A percentile compares a stretch with the other conserved stretches of the same genome.
Evolutionary conservation across 1,140 invertebrate species (phyloP).

Genomic region (Pseudomyrmex gracilis): DNA sequence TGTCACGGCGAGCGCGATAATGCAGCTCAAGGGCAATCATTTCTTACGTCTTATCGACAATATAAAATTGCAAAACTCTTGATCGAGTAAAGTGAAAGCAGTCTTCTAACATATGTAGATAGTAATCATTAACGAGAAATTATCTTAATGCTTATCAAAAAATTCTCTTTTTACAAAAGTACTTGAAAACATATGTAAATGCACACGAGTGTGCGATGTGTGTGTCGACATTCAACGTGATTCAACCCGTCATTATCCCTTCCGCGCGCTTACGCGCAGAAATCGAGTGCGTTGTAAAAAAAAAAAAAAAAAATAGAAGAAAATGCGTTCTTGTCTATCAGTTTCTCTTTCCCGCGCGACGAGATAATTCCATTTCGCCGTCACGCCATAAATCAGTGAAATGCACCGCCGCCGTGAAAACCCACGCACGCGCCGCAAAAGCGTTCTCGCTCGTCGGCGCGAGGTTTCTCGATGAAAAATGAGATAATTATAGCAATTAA

Average conservation of each 20-base stretch:
- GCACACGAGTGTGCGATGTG: too few species aligned
- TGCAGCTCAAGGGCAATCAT: neutral
- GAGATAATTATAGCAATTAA: conserved; percentile 38
- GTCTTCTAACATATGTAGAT: too few species aligned
- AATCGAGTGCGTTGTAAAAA: conserved; percentile 9
- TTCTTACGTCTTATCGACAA: too few species aligned
- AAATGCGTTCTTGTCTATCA: conserved; percentile 27
- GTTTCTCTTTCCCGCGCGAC: conserved; percentile 37
- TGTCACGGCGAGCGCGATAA: neutral
- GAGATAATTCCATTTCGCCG: conserved; percentile 40
- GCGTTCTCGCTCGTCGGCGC: too few species aligned
- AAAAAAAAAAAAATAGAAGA: conserved; percentile 2
- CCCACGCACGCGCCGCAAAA: conserved; percentile 2
- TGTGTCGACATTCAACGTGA: neutral
- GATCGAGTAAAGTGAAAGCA: too few species aligned
- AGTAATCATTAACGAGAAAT: too few species aligned
- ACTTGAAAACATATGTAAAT: neutral
- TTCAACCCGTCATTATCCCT: neutral
- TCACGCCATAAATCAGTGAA: conserved; percentile 33
- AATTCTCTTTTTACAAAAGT: neutral
- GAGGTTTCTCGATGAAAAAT: conserved; percentile 14
- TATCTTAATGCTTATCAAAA: too few species aligned
- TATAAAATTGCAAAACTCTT: neutral
- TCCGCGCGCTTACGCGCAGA: neutral
- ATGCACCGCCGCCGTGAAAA: conserved; percentile 12